Base-by-base conservation (phyloP, 23 tunicate genomes). In the Pegea sp. region DNA sequence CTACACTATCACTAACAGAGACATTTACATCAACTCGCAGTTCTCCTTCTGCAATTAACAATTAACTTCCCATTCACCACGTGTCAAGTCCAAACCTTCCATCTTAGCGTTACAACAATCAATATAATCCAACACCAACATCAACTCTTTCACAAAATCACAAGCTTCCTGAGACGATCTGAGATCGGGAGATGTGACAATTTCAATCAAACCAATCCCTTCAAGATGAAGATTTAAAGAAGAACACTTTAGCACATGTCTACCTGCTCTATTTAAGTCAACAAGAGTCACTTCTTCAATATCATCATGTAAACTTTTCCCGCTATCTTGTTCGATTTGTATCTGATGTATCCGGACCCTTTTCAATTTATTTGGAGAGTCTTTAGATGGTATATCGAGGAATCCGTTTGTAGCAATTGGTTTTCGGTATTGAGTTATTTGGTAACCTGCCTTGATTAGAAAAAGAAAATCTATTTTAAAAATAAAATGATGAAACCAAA, bases 361-460 rank as follows among this genome's bases (percentile, higher is more conserved):
- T 34, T 72, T 81, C 42, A 58, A 22, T 24, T 59, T 31, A 23
- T 27, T 34, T 8, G 8, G 3, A 0, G 65, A 74, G 42, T 67
- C 59, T 5, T 11, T 20, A 0, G 64, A 24, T 22, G 84, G 76
- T 60, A 57, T 67, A 11, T 53, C 16, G 6, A 84, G 46, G 44
- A 44, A 28, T 11, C 95, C 95, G 58, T 64, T 32, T 11, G 50
- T 64, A 22, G 95, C 95, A 48, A 84, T 67, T 5, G 95, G 95
- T 18, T 30, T 34, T 30, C 76, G 42, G 7, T 68, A 63, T 53
- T 84, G 95, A 2, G 95, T 84, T n/a, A 84, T 84, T 43, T 84
- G 95, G 48, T 84, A 84, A 22, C 95, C 95, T 68, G 73, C 84
- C 93, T 81, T n/a, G n/a, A n/a, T n/a, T n/a, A n/a, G n/a, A n/a